Base-by-base conservation (phyloP, 2,888 invertebrate species). In the Drosophila mimica region DNA sequence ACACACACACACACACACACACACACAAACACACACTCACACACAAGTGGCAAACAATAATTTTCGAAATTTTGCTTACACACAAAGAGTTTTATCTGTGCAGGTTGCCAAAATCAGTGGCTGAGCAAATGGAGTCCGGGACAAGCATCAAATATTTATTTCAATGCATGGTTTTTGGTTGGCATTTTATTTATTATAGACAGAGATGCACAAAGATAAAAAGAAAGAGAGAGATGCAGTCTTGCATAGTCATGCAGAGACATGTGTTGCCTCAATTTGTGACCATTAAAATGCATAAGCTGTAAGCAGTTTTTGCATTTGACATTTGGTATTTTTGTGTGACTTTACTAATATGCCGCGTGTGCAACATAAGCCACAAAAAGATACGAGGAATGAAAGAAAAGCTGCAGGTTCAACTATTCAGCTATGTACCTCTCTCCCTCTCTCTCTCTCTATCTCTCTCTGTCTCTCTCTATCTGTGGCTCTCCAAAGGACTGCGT, bases 201-300 rank as follows among this genome's bases (percentile, higher is more conserved):
- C 33, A 56, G 36, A 63, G 66, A 51, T 28, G 38, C 28, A 46
- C 46, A 15, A 5, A 61, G 11, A 28, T 1, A 53, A 8, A 30
- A 36, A 51, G 43, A 20, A 43, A 57, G 53, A 36, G 20, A 38
- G 28, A 28, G 38, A 38, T 56, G 54, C 25, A 25, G 34, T 31
- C 52, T 33, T 53, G 33, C 13, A 46, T 48, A 8, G 8, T 46
- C 25, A 46, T 46, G 46, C 20, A 52, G 64, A 43, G 52, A 49
- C 70, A 63, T 70, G 78, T 46, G 67, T 58, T 52, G 74, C 78
- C 79, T 80, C 88, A 87, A 89, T 84, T 86, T 84, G 85, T 75
- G 88, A 72, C 78, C 88, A 86, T 86, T 86, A 86, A 89, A 86
- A 89, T 86, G 85, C 85, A 86, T 68, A 85, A 82, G 81, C 82